Percentiles rank a stretch among this genome's conserved stretches.
Evolutionary conservation across 2,113 vertebrate species (phyloP).

Genomic region (Marcusenius ussheri): DNA sequence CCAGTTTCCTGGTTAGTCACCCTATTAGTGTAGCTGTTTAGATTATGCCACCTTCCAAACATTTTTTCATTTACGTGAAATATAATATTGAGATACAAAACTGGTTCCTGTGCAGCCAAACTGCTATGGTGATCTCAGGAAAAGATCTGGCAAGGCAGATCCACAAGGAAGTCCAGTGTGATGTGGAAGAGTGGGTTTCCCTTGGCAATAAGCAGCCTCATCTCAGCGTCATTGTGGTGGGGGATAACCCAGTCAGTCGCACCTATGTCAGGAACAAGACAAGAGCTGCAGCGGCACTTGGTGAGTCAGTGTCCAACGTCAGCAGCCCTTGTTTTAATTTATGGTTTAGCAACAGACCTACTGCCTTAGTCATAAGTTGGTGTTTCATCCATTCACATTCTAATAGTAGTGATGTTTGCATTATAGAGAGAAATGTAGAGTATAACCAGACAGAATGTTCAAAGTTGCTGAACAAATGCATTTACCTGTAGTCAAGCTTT

Average conservation of each 20-base stretch:
- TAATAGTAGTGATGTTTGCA: not conserved
- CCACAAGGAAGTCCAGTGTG: constrained; percentile 72
- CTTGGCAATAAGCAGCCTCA: constrained; percentile 79
- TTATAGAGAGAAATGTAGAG: not conserved
- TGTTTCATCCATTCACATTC: not conserved
- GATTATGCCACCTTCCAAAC: not conserved
- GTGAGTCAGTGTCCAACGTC: constrained; percentile 52
- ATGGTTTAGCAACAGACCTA: not conserved
- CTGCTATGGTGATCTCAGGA: constrained; percentile 78
- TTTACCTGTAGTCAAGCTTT: not conserved
- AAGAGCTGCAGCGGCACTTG: constrained; percentile 72
- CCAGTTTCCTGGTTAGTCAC: not conserved
- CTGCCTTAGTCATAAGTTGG: not conserved
- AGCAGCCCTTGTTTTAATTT: not conserved
- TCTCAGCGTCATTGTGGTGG: constrained; percentile 79
- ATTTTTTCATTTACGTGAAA: not conserved
- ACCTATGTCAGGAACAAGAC: constrained; percentile 85
- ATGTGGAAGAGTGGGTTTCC: constrained; percentile 71
- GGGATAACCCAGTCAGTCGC: constrained; percentile 78
- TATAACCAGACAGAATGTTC: not conserved
- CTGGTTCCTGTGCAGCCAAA: constrained; percentile 50
- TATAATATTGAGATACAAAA: not conserved
- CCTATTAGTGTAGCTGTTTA: not conserved
- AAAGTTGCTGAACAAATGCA: not conserved
- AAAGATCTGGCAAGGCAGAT: constrained; percentile 74